Evolutionary conservation across 2,888 invertebrate genomes (phyloP).

Genomic region (Cerastis rubricosa): DNA sequence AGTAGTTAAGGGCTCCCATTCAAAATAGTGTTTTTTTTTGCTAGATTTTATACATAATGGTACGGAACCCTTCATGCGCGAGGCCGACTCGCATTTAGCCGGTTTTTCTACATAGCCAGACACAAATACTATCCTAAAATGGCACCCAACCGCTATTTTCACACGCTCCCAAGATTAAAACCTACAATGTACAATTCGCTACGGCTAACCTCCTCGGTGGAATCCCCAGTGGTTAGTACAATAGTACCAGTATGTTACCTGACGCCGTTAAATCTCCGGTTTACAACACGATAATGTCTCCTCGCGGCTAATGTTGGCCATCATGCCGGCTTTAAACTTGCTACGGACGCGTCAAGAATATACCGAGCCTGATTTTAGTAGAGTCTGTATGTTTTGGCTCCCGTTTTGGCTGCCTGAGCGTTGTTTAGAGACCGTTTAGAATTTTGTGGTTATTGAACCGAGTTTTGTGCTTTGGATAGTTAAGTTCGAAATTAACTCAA

Average conservation of each 20-base stretch:
- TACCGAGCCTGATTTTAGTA: conserved; percentile 44
- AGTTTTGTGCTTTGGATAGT: neutral
- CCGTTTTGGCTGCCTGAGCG: neutral
- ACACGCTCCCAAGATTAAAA: conserved; percentile 25
- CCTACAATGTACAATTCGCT: conserved; percentile 38
- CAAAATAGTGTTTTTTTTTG: no score
- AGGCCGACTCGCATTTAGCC: no score
- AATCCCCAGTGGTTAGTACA: conserved; percentile 62
- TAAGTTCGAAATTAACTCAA: neutral
- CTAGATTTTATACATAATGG: no score
- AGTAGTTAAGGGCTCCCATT: no score
- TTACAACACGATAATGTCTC: conserved; percentile 81
- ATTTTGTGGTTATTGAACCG: conserved; percentile 3
- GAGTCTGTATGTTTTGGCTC: conserved; percentile 40
- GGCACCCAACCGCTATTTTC: conserved; percentile 1
- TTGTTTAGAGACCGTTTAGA: conserved; percentile 11
- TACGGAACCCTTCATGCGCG: no score
- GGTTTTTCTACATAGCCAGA: neutral
- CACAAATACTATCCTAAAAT: conserved; percentile 11
- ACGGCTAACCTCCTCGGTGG: conserved; percentile 14
- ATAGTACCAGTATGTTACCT: conserved; percentile 66
- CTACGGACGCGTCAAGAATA: conserved; percentile 56
- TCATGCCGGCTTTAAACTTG: conserved; percentile 65
- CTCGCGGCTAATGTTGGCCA: conserved; percentile 66
- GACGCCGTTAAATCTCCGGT: conserved; percentile 80